A percentile compares a stretch with the other conserved stretches of the same genome.
phyloP scores from a whole-genome alignment of 2,113 vertebrate genomes.

The Camelus bactrianus region DNA sequence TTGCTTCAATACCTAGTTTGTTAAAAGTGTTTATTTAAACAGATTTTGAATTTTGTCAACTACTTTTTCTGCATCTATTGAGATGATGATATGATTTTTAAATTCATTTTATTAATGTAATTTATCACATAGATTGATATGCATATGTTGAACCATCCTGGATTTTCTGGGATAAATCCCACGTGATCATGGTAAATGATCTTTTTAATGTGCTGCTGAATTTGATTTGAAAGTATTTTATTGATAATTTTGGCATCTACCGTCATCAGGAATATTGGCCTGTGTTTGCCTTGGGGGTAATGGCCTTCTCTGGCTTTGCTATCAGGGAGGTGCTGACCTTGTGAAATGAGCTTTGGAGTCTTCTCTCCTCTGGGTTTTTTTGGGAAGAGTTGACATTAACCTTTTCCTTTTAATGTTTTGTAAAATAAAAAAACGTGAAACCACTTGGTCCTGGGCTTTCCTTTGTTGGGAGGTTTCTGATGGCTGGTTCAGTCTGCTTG shows the following conservation, averaged over 20 bases:
- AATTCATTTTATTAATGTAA: no score
- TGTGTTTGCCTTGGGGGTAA: neutral
- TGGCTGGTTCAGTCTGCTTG: neutral
- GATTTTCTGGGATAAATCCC: neutral
- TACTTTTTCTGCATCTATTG: no score
- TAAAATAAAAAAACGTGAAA: neutral
- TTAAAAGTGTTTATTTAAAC: no score
- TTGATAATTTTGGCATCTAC: neutral
- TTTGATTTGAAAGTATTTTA: neutral
- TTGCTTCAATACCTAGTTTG: no score
- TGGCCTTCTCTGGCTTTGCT: neutral
- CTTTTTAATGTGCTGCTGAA: neutral
- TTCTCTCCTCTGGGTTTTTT: neutral
- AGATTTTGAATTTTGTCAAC: no score
- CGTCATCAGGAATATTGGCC: neutral
- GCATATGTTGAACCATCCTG: no score
- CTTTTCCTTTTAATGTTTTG: neutral
- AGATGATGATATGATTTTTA: no score
- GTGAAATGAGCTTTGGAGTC: neutral
- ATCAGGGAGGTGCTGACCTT: neutral
- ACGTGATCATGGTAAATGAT: neutral
- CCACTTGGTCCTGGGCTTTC: neutral
- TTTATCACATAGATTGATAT: no score
- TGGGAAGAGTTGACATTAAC: neutral
- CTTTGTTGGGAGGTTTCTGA: neutral